phyloP scores from a whole-genome alignment of 2,888 invertebrate species.

The Entomobrya proxima region DNA sequence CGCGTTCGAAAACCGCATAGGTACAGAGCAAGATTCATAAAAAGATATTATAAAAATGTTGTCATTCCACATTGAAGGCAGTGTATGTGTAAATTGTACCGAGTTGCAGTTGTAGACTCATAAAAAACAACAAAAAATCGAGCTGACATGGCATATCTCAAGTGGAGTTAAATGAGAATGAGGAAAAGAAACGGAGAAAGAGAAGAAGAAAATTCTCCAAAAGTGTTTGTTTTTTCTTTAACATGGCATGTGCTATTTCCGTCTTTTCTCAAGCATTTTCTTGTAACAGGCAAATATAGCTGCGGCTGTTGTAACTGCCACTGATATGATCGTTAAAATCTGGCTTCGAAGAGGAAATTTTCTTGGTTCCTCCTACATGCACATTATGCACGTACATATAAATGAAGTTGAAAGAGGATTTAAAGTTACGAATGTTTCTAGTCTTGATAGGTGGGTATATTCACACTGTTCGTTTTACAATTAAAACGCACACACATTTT shows the following conservation, averaged over 20 bases:
- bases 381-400: too few species aligned
- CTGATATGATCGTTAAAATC: conserved; percentile 37
- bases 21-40: background rate
- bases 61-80: background rate
- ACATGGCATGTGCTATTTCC: conserved; percentile 44
- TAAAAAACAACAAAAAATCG: conserved; percentile 49
- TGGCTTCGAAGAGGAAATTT: background rate
- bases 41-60: conserved; percentile 6
- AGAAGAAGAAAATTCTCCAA: conserved; percentile 20
- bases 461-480: conserved; percentile 1
- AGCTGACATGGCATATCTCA: conserved; percentile 55
- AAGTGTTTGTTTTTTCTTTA: conserved; percentile 48
- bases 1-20: conserved; percentile 36
- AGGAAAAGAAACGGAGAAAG: background rate
- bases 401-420: too few species aligned
- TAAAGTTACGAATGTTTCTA: background rate
- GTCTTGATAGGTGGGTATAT: background rate
- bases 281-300: background rate
- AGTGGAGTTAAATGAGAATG: conserved; percentile 26
- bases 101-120: conserved; percentile 45
- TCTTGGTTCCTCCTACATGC: too few species aligned
- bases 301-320: background rate
- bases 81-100: background rate
- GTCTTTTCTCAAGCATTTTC: conserved; percentile 16
- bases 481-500: background rate